phyloP scores from a whole-genome alignment of 2,888 invertebrate genomes.

The Hemicrepidius hirtus region DNA sequence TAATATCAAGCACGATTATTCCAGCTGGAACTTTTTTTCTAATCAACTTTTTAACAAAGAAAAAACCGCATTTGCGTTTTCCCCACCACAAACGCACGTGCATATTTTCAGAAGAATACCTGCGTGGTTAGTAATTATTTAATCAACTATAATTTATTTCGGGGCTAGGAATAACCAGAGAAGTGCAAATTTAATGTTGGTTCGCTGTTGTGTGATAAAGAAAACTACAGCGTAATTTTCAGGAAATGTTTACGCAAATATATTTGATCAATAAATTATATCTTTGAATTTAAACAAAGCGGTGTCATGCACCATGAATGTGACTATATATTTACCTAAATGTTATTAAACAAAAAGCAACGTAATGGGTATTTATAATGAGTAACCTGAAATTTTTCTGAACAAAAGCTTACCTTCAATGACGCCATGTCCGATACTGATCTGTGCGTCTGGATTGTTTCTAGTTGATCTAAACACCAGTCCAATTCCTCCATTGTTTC shows the following conservation, averaged over 20 bases:
- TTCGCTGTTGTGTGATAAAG: background rate
- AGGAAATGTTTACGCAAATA: constrained; percentile 31
- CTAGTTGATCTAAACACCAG: constrained; percentile 99
- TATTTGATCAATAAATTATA: constrained; percentile 35
- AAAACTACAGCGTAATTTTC: constrained; percentile 26
- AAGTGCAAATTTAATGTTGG: background rate
- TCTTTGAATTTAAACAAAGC: constrained; percentile 20
- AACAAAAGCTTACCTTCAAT: constrained; percentile 89
- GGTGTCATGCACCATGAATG: constrained; percentile 12
- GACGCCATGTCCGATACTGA: constrained; percentile 99
- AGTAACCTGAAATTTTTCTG: constrained; percentile 1
- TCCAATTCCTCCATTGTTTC: constrained; percentile 99
- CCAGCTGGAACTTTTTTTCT: too few species aligned
- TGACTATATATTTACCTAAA: background rate
- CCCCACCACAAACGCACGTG: background rate
- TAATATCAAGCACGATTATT: too few species aligned
- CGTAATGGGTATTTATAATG: constrained; percentile 8
- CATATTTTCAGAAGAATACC: constrained; percentile 15
- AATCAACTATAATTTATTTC: constrained; percentile 2
- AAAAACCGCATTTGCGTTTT: background rate
- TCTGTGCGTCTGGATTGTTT: constrained; percentile 99
- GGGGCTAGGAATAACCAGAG: background rate
- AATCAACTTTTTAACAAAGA: background rate
- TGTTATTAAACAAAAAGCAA: background rate
- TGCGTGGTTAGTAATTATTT: background rate